These are phyloP conservation scores for Steatocranus sp. DNA, from an alignment of 2,797 vertebrate genomes.

Conservation along the genomic window DNA sequence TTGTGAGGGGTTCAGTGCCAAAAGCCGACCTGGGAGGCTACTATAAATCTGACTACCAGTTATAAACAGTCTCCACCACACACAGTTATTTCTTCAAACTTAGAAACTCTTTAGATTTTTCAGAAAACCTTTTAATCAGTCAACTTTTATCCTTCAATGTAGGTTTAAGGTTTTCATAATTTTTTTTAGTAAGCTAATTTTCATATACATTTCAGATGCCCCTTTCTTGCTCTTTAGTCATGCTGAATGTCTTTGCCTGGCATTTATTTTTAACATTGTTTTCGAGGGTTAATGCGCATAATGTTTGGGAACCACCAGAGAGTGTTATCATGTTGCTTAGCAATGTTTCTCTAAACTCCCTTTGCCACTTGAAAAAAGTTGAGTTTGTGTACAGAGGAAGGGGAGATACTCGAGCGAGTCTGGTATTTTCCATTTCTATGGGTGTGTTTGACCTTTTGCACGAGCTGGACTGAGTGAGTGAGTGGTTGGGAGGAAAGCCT, in stretches of 20 bases:
- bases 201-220: not conserved
- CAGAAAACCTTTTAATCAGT: not conserved
- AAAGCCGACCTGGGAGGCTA: not conserved
- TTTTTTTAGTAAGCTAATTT: not conserved
- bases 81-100: not conserved
- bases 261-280: not conserved
- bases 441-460: constrained; percentile 48
- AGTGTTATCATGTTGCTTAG: constrained; percentile 49
- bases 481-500: constrained; percentile 3
- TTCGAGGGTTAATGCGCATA: not conserved
- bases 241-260: not conserved
- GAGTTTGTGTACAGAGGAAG: constrained; percentile 24
- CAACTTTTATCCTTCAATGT: not conserved
- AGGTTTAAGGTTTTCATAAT: not conserved
- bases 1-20: not conserved
- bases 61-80: not conserved
- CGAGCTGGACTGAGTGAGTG: constrained; percentile 30
- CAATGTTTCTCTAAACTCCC: constrained; percentile 40
- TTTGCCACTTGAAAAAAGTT: constrained; percentile 9
- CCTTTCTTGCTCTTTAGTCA: not conserved
- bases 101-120: not conserved
- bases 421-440: constrained; percentile 39
- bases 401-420: not conserved
- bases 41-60: not conserved
- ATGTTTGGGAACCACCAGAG: not conserved